Evolutionary conservation across 2,888 invertebrate species (phyloP).

Genomic region (Agapetus fuscipes): DNA sequence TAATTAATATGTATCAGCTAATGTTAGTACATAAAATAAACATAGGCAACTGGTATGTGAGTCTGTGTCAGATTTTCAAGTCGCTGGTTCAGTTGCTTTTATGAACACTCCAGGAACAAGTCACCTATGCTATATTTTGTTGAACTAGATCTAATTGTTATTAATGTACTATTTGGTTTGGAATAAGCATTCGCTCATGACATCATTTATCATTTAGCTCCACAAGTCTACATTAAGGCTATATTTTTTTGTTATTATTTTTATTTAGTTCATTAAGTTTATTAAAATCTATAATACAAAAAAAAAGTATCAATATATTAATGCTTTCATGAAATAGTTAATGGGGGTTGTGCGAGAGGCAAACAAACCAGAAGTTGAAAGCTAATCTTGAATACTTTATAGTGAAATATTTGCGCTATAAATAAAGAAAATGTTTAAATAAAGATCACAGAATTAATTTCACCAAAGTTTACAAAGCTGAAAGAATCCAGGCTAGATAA

Average conservation of each 20-base stretch:
- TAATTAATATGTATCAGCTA: constrained; percentile 20
- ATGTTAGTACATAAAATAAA: constrained; percentile 20
- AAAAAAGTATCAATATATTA: too few relatives aligned
- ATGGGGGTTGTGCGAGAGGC: too few relatives aligned
- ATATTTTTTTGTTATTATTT: constrained; percentile 33
- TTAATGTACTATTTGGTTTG: constrained; percentile 21
- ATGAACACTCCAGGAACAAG: too few relatives aligned
- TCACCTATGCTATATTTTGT: constrained; percentile 3
- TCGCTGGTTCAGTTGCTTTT: background rate
- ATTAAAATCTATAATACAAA: too few relatives aligned
- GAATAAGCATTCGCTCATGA: constrained; percentile 20
- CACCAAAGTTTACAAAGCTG: too few relatives aligned
- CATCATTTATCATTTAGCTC: constrained; percentile 12
- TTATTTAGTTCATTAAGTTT: constrained; percentile 32
- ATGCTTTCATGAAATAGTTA: too few relatives aligned
- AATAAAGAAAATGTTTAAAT: background rate
- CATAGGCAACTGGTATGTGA: constrained; percentile 15
- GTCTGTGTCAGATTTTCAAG: background rate
- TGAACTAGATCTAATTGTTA: constrained; percentile 18
- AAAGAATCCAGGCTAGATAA: too few relatives aligned
- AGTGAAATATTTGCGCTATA: background rate
- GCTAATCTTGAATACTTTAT: background rate
- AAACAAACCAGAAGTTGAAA: background rate
- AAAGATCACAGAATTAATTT: too few relatives aligned
- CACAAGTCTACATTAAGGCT: constrained; percentile 19